Base-by-base conservation (phyloP, 2,113 vertebrate species). In the Cygnus atratus region DNA sequence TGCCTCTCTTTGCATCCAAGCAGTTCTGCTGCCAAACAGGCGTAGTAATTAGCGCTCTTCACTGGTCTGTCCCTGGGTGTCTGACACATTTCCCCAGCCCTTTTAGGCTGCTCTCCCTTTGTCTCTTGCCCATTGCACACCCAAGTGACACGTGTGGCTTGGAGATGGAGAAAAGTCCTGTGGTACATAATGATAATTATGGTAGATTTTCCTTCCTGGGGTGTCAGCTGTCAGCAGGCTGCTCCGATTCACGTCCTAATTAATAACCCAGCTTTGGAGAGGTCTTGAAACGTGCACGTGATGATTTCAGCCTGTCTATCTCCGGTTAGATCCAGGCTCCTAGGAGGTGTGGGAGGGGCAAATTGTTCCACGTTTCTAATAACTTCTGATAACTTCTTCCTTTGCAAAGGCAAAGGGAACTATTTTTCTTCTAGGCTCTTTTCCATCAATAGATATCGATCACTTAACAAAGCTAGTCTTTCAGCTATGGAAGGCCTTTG, bases 361-460 rank as follows among this genome's bases (percentile, higher is more conserved):
- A 87, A 89, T 18, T 91, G 55, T 33, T 26, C 17, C 4, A 16
- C 1, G 2, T 90, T 82, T 63, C 75, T 55, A 85, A 71, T 62
- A 43, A 84, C 61, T 82, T 65, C 57, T 67, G 46, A 72, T 21
- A 57, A 80, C 33, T 68, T 39, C 54, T 88, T 81, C 70, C 17
- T 75, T 63, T 50, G 29, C 20, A 9, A 29, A 92, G 82, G 43
- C 43, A 73, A 14, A 84, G 50, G 50, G 84, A 78, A 13, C 4
- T 12, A 15, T 85, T 83, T 93, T 86, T 93, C 78, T 90, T 83
- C 52, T 37, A 46, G 59, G 50, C 55, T 90, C 50, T 80, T 83
- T 73, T 20, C 79, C 75, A 67, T 94, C 87, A 74, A 39, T 59
- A 91, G 82, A 84, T 96, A 95, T 71, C 43, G 87, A 96, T 90